Conservation (phyloP, 2,797 vertebrate genomes). For the Margarornis squamiger region DNA sequence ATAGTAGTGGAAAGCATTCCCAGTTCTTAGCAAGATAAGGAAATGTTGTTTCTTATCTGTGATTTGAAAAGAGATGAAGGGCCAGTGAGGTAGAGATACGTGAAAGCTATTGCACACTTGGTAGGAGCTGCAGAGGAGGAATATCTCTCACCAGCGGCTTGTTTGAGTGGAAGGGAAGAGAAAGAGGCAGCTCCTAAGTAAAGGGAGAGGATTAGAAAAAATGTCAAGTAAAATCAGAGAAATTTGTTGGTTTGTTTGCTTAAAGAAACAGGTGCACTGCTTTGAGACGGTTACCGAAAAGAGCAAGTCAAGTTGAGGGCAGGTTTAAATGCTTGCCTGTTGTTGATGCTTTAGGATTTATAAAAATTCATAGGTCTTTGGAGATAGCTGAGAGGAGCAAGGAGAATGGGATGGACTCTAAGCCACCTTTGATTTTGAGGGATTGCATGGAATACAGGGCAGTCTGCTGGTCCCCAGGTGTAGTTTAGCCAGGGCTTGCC, state of each 20-base stretch:
- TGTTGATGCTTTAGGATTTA: background rate
- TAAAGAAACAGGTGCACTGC: background rate
- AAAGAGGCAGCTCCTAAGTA: background rate
- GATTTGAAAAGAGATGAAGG: slow-evolving; percentile 38
- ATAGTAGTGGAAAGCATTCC: slow-evolving; percentile 6
- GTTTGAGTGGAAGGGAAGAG: background rate
- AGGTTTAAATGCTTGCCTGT: background rate
- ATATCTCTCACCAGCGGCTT: background rate
- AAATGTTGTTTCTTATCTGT: slow-evolving; percentile 50
- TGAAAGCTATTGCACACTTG: background rate
- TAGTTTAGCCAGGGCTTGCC: background rate
- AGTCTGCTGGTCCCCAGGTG: background rate
- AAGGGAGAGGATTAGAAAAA: background rate
- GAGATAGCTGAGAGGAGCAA: background rate
- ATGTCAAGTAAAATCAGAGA: background rate
- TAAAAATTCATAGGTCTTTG: background rate
- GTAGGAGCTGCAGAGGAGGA: background rate
- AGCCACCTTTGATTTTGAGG: background rate
- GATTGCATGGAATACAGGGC: background rate
- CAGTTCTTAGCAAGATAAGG: slow-evolving; percentile 37
- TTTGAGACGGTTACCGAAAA: background rate
- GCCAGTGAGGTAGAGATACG: slow-evolving; percentile 13
- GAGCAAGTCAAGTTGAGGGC: background rate
- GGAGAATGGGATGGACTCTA: background rate
- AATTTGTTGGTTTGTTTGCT: background rate